These are phyloP conservation scores for Drymonia ruficornis DNA, from an alignment of 2,888 invertebrate genomes.

Conservation along the genomic window DNA sequence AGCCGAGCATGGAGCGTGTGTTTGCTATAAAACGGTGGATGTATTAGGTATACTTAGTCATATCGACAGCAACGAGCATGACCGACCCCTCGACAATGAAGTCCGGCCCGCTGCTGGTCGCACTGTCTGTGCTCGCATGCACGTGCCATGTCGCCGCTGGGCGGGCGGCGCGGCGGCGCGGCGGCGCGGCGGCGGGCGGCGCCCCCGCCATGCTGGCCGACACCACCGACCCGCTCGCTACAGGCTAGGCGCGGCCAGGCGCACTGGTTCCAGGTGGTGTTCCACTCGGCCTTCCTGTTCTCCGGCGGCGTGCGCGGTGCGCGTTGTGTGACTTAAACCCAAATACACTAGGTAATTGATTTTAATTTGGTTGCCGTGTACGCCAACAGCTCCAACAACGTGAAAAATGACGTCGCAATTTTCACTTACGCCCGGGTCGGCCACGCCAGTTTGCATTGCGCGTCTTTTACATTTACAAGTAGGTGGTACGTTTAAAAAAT, in stretches of 20 bases:
- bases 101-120: not conserved
- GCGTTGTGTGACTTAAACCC: too few relatives aligned
- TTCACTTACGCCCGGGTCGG: conserved; percentile 7
- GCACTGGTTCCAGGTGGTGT: conserved; percentile 40
- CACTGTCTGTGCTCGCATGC: not conserved
- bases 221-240: not conserved
- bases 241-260: too few relatives aligned
- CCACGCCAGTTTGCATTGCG: conserved; percentile 18
- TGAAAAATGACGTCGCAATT: conserved; percentile 25
- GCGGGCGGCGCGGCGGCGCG: conserved; percentile 48
- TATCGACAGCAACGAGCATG: not conserved
- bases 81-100: not conserved
- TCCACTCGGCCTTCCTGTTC: conserved; percentile 41
- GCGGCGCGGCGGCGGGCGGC: conserved; percentile 51
- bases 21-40: not conserved
- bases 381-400: conserved; percentile 27
- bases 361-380: conserved; percentile 40
- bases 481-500: too few relatives aligned
- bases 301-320: conserved; percentile 44
- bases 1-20: too few relatives aligned
- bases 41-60: too few relatives aligned
- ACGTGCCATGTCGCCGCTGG: conserved; percentile 10
- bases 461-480: too few relatives aligned
- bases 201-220: conserved; percentile 55
- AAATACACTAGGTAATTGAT: too few relatives aligned